Evolutionary conservation across 2,888 invertebrate species (phyloP), one percentile per base, ranked within the genome.

Genomic region (Sisyra terminalis): DNA sequence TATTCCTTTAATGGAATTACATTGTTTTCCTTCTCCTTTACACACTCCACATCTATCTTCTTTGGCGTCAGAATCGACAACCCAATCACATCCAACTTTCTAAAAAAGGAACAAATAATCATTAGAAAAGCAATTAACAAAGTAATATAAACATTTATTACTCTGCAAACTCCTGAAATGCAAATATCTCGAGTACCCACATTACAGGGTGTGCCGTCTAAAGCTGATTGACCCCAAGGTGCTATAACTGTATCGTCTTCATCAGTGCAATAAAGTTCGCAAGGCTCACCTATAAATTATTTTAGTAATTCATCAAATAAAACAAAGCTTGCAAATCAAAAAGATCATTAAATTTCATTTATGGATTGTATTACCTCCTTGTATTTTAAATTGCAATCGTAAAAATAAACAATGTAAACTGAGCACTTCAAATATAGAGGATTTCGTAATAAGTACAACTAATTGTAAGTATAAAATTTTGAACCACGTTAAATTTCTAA

Each of bases 51-150:
- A 90, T 38, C 76, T 72, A 61, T 90, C 90, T 54, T 87, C 87
- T 51, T 75, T 71, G 24, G 78, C 71, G 42, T 72, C 72, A 0
- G 88, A 88, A 55, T 83, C 83, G 39, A 90, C 77, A 42, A 73
- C 64, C 87, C 88, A 89, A 64, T 90, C 89, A 64, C 90, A 90
- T n/a, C 89, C 86, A 42, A 90, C 83, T 65, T 77, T 79, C 79
- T 88, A 70, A 54, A 73, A 70, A 49, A 69, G 42, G 36, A 29
- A 38, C 44, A 40, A n/a, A n/a, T 17, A 10, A 30, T 16, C 14
- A 6, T 24, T 16, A 15, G 10, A n/a, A 13, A 8, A 39, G n/a
- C 11, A 30, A 38, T 41, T 14, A 9, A n/a, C 2, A 8, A 38
- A 8, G 34, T 34, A 34, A 8, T 44, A 37, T 10, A 35, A 13